Conservation (phyloP, 2,888 invertebrate species). For the Diaperis boleti region DNA sequence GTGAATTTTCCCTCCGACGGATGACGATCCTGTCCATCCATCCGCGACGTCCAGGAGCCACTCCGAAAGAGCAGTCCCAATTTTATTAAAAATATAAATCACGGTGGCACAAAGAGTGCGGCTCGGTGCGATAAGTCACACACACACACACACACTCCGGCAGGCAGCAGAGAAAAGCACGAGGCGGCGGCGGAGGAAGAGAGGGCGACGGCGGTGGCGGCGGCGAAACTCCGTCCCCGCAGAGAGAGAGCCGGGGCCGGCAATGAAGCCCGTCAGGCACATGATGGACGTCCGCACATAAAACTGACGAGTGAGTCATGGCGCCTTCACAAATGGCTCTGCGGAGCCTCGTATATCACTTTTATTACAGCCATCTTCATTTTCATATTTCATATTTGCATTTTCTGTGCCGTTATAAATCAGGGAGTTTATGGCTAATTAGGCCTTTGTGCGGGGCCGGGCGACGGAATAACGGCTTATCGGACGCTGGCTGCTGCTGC, state of each 20-base stretch:
- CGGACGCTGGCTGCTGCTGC: conserved; percentile 61
- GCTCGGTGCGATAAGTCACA: conserved; percentile 59
- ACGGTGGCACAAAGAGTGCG: conserved; percentile 73
- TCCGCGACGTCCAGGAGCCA: conserved; percentile 15
- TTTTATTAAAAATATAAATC: conserved; percentile 69
- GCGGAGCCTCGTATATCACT: conserved; percentile 83
- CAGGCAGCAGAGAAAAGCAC: conserved; percentile 35
- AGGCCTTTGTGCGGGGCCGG: conserved; percentile 67
- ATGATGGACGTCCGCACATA: conserved; percentile 81
- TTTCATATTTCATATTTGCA: conserved; percentile 74
- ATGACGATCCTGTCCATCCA: background rate
- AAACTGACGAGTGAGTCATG: conserved; percentile 80
- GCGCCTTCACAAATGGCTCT: conserved; percentile 80
- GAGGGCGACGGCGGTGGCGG: conserved; percentile 36
- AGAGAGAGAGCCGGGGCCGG: conserved; percentile 59
- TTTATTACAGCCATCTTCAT: conserved; percentile 79
- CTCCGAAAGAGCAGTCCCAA: conserved; percentile 39
- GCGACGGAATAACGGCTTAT: conserved; percentile 67
- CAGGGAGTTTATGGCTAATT: conserved; percentile 76
- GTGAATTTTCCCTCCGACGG: too few relatives aligned
- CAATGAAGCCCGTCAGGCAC: conserved; percentile 74
- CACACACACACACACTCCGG: too few relatives aligned
- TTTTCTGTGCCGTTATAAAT: conserved; percentile 74
- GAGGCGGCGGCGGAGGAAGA: conserved; percentile 31
- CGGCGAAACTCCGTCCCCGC: conserved; percentile 48